Base-by-base conservation (phyloP, 2,888 invertebrate species). In the Fabriciana adippe region DNA sequence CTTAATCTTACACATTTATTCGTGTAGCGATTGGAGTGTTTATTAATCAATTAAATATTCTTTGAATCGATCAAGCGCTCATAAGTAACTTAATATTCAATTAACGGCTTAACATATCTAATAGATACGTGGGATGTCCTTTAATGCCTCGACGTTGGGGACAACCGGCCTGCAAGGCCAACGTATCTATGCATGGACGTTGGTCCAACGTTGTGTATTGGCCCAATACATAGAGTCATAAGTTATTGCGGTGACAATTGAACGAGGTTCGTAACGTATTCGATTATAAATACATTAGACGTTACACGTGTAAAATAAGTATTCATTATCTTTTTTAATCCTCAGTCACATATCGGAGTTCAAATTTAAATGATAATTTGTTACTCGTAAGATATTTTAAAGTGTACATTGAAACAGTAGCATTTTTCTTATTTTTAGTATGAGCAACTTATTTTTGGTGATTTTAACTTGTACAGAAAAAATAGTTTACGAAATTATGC, bases 201-300 rank as follows among this genome's bases (percentile, higher is more conserved):
- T 50, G 50, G 13, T 31, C 8, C 35, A 51, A 61, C 5, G n/a
- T 41, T 18, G 51, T 2, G 14, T 16, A 31, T 51, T 51, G 50
- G 61, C 16, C 51, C 31, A 61, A 35, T 16, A 45, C n/a, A 15
- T 31, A 50, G 14, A 35, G 35, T 6, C 50, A 51, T 18, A 61
- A 67, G 64, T 68, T 71, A 64, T 71, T 71, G 64, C 71, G 66
- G 69, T 67, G 71, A 69, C 71, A 66, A 64, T 65, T 47, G 45
- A 60, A 66, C 67, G 71, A 71, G 69, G 69, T 57, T 65, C 47
- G 65, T 63, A 63, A 68, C 74, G 72, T 73, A 82, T 82, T 82
- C 81, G 84, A 88, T 88, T 89, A 89, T 82, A 87, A 86, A 82
- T 74, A 78, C 86, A 88, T 88, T 87, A 87, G 79, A 66, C 63